These are phyloP conservation scores for Pagetopsis macropterus DNA, from an alignment of 2,797 vertebrate species.

Conservation along the genomic window DNA sequence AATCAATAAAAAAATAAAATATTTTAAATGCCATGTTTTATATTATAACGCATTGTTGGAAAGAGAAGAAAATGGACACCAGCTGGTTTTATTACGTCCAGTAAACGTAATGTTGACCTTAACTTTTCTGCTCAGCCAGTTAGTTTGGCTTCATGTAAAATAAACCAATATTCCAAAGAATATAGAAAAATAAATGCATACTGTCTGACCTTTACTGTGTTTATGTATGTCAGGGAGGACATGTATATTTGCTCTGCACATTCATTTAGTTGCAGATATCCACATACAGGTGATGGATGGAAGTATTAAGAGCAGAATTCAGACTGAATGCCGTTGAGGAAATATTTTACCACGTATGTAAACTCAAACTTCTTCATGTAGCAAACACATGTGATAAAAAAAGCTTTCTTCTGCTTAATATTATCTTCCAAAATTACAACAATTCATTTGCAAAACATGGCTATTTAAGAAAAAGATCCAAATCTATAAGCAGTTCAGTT, in stretches of 20 bases:
- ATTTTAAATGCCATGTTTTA: constrained; percentile 36
- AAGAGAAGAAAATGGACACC: constrained; percentile 30
- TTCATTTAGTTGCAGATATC: background rate
- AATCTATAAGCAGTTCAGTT: background rate
- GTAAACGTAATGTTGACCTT: constrained; percentile 36
- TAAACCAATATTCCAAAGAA: constrained; percentile 16
- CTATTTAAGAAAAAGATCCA: no score
- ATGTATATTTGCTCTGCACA: constrained; percentile 14
- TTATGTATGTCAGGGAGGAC: constrained; percentile 2
- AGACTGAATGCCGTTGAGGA: background rate
- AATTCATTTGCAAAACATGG: no score
- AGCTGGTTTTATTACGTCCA: constrained; percentile 43
- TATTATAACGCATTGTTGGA: constrained; percentile 23
- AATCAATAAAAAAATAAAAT: constrained; percentile 35
- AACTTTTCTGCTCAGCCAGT: constrained; percentile 3
- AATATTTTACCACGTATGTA: no score
- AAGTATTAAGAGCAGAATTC: background rate
- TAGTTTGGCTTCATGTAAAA: constrained; percentile 18
- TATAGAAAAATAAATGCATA: constrained; percentile 7
- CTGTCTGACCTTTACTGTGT: constrained; percentile 33
- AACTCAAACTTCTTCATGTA: background rate
- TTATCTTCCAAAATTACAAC: no score
- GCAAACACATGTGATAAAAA: background rate
- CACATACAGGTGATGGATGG: background rate
- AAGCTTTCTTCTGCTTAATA: background rate